Evolutionary conservation across 2,888 invertebrate species (phyloP).

Genomic region (Thereva unica): DNA sequence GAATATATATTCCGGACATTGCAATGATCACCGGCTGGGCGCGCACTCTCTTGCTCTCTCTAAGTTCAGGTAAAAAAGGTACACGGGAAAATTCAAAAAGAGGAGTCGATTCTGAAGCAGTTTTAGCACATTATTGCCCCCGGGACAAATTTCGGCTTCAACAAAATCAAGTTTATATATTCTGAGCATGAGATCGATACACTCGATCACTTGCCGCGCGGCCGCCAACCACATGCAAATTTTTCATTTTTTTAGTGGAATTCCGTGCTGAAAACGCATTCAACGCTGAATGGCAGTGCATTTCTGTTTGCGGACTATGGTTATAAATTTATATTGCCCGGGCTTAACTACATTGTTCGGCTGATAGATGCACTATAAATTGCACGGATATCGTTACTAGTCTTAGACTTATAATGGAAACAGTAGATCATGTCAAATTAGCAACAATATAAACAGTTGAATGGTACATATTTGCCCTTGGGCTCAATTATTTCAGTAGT

Average conservation of each 20-base stretch:
- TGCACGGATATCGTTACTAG: slow-evolving; percentile 34
- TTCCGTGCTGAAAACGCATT: slow-evolving; percentile 24
- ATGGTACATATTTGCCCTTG: no score
- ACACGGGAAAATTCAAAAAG: slow-evolving; percentile 1
- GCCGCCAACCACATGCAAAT: slow-evolving; percentile 31
- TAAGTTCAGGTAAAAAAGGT: slow-evolving; percentile 23
- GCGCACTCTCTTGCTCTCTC: slow-evolving; percentile 12
- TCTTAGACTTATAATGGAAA: slow-evolving; percentile 29
- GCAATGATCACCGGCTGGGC: slow-evolving; percentile 21
- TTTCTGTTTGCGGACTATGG: slow-evolving; percentile 23
- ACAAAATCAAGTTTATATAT: slow-evolving; percentile 36
- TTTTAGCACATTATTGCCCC: slow-evolving; percentile 33
- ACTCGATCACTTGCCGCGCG: slow-evolving; percentile 21
- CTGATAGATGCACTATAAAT: slow-evolving; percentile 33
- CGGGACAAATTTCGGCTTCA: slow-evolving; percentile 35
- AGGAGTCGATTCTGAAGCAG: slow-evolving; percentile 33
- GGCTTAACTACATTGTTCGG: slow-evolving; percentile 31
- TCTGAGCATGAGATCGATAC: slow-evolving; percentile 29
- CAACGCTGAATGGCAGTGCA: slow-evolving; percentile 6
- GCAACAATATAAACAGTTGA: slow-evolving; percentile 12
- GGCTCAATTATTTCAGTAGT: no score
- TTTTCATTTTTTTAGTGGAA: slow-evolving; percentile 32
- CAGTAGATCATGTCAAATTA: slow-evolving; percentile 39
- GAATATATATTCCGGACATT: slow-evolving; percentile 19
- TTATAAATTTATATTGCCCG: slow-evolving; percentile 31